A percentile compares a stretch with the other conserved stretches of the same genome.
Conservation (phyloP, 2,888 invertebrate genomes). For the Chromoteleia sp. region DNA sequence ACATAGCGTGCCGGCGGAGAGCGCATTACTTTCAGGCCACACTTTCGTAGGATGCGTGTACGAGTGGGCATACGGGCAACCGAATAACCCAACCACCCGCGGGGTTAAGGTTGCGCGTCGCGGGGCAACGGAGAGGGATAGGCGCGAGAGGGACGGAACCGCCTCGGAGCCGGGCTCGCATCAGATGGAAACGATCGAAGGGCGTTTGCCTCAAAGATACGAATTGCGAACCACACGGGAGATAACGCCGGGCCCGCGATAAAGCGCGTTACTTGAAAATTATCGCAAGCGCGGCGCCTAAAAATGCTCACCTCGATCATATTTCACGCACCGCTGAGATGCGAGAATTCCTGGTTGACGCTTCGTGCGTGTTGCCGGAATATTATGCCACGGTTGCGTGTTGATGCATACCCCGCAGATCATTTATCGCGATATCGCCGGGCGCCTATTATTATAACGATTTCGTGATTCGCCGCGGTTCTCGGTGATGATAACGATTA, state of each 20-base stretch:
- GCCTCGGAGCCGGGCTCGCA: constrained; percentile 27
- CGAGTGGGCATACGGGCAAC: constrained; percentile 36
- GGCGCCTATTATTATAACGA: constrained; percentile 68
- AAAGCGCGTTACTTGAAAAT: constrained; percentile 52
- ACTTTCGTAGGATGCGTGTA: constrained; percentile 53
- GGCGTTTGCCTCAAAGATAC: constrained; percentile 54
- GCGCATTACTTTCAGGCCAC: constrained; percentile 58
- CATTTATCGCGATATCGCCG: constrained; percentile 62
- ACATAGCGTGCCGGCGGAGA: neutral
- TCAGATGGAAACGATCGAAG: constrained; percentile 56
- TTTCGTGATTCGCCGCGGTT: constrained; percentile 56
- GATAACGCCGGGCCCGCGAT: constrained; percentile 49
- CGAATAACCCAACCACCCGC: constrained; percentile 67
- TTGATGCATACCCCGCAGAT: constrained; percentile 60
- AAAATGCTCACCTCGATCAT: constrained; percentile 60
- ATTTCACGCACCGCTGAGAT: constrained; percentile 62
- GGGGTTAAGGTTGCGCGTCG: constrained; percentile 52
- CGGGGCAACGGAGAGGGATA: neutral
- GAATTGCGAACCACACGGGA: constrained; percentile 46
- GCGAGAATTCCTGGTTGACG: constrained; percentile 41
- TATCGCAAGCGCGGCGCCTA: constrained; percentile 39
- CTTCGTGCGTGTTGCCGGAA: constrained; percentile 64
- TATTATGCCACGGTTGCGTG: constrained; percentile 66
- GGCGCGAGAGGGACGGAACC: constrained; percentile 4
- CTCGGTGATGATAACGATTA: constrained; percentile 56